Percentiles rank a stretch among this genome's conserved stretches.
Evolutionary conservation across 2,797 vertebrate genomes (phyloP).

Genomic region (Intellagama lesueurii): DNA sequence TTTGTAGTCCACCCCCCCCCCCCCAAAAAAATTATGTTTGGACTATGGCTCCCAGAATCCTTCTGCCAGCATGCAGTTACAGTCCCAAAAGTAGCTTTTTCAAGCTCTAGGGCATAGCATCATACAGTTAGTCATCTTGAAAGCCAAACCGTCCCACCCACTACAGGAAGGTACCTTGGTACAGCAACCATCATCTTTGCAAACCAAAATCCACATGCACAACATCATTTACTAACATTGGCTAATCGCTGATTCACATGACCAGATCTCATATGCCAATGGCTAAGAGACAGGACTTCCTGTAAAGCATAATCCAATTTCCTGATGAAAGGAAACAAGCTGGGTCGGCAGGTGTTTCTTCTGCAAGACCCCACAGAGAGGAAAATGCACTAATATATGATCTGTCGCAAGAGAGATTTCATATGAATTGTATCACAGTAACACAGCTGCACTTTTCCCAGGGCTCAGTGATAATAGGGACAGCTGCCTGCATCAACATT

Average conservation of each 20-base stretch:
- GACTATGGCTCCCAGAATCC: no score
- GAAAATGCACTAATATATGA: neutral
- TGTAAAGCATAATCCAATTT: neutral
- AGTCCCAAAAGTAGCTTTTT: no score
- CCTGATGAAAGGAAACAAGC: neutral
- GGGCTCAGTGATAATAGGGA: neutral
- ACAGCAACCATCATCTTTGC: neutral
- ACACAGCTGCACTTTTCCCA: neutral
- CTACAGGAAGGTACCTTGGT: no score
- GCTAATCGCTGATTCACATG: neutral
- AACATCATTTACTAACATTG: neutral
- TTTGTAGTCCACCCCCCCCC: no score
- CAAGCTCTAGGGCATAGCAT: no score
- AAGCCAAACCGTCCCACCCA: no score
- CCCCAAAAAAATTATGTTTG: no score
- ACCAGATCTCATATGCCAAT: neutral
- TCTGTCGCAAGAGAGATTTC: neutral
- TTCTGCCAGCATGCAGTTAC: no score
- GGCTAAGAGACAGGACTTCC: no score
- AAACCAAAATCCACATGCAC: neutral
- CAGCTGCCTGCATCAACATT: neutral
- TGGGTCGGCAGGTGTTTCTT: neutral
- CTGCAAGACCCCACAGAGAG: neutral
- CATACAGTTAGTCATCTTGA: no score
- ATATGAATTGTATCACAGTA: slow-evolving; percentile 1